Conservation (phyloP, 2,113 vertebrate species). For the Uropsilus gracilis region DNA sequence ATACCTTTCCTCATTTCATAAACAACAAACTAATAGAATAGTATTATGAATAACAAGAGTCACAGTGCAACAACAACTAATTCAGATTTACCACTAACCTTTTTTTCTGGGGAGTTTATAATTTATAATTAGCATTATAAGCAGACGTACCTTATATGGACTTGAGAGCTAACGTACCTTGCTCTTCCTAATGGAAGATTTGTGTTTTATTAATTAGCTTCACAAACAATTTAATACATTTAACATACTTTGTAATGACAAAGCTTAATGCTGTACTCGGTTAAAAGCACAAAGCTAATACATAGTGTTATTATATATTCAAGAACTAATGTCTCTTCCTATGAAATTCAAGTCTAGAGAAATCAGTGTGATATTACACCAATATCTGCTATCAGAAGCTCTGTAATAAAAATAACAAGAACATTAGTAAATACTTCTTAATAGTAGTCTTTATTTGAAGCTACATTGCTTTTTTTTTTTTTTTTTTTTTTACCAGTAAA, state of each 20-base stretch:
- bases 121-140: background rate
- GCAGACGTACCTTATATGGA: background rate
- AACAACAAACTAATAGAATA: background rate
- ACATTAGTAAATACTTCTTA: background rate
- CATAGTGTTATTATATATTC: background rate
- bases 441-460: constrained; percentile 45
- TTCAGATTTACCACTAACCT: background rate
- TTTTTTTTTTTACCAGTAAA: constrained; percentile 45
- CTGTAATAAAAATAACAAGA: constrained; percentile 43
- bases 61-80: background rate
- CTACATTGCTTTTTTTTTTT: constrained; percentile 43
- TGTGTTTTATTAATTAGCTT: background rate
- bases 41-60: background rate
- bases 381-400: constrained; percentile 27
- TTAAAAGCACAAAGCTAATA: background rate
- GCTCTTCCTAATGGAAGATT: background rate
- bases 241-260: background rate
- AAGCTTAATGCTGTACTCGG: background rate
- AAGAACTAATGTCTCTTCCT: background rate
- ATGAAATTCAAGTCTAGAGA: constrained; percentile 3
- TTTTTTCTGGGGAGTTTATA: background rate
- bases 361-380: background rate
- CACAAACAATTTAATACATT: background rate
- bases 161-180: background rate
- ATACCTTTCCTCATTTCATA: background rate